These are phyloP conservation scores for Andrena hattorfiana DNA, from an alignment of 2,888 invertebrate species.

Conservation along the genomic window DNA sequence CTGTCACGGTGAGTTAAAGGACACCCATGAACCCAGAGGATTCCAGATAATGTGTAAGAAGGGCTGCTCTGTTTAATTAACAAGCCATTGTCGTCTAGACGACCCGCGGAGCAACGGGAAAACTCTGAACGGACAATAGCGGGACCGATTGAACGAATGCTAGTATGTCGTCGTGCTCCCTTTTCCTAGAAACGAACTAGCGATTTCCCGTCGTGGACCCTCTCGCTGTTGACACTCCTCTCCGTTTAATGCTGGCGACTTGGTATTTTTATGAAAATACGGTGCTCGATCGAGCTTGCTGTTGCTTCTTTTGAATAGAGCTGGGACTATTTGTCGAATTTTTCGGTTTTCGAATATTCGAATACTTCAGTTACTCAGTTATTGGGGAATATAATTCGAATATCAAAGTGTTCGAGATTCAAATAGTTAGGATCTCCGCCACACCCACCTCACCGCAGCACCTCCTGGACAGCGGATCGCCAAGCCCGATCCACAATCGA, in stretches of 20 bases:
- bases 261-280: background rate
- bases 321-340: no score
- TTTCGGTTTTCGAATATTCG: no score
- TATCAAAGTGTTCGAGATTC: no score
- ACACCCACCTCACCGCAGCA: no score
- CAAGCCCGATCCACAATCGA: no score
- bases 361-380: no score
- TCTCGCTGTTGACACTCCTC: background rate
- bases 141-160: slow-evolving; percentile 44
- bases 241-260: background rate
- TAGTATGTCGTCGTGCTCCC: slow-evolving; percentile 32
- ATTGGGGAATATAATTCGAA: no score
- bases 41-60: slow-evolving; percentile 64
- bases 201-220: background rate
- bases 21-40: slow-evolving; percentile 57
- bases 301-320: background rate
- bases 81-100: slow-evolving; percentile 55
- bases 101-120: slow-evolving; percentile 1
- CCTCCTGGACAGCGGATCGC: no score
- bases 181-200: background rate
- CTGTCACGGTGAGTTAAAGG: slow-evolving; percentile 65
- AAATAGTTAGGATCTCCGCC: no score
- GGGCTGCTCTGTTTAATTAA: slow-evolving; percentile 68
- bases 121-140: slow-evolving; percentile 38
- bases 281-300: background rate